phyloP scores from a whole-genome alignment of 2,797 vertebrate species.

The Pseudomugil tenellus region DNA sequence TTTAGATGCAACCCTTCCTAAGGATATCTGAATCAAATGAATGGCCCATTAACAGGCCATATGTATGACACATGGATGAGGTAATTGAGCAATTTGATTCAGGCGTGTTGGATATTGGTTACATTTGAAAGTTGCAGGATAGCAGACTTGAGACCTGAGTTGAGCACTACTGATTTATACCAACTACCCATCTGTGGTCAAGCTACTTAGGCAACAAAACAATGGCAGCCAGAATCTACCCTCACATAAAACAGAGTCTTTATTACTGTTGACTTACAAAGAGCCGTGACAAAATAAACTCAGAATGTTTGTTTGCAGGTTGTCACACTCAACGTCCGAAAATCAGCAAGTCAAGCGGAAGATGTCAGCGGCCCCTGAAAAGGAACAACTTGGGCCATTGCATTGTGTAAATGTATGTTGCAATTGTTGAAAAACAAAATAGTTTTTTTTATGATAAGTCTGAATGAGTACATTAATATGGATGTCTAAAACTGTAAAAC shows the following conservation, averaged over 20 bases:
- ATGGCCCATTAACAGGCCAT: no score
- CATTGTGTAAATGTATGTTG: neutral
- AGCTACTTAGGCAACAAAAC: slow-evolving; percentile 50
- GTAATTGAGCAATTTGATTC: no score
- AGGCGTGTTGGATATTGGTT: no score
- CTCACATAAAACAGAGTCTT: slow-evolving; percentile 27
- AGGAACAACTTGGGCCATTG: neutral
- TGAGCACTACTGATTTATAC: neutral
- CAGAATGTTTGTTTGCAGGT: slow-evolving; percentile 57
- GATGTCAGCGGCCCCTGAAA: slow-evolving; percentile 6
- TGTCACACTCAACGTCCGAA: slow-evolving; percentile 46
- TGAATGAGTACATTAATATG: neutral
- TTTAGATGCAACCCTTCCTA: no score
- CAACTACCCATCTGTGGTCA: slow-evolving; percentile 26
- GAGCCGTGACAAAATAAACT: slow-evolving; percentile 56
- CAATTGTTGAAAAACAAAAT: neutral
- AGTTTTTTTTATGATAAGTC: neutral
- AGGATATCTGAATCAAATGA: no score
- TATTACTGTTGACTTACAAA: slow-evolving; percentile 34
- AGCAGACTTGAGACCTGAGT: neutral
- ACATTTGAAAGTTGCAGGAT: no score
- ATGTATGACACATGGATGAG: no score
- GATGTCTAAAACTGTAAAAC: neutral
- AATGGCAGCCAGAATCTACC: slow-evolving; percentile 39
- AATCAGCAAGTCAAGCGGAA: slow-evolving; percentile 31